Evolutionary conservation across 2,888 invertebrate genomes (phyloP).

Genomic region (Apotomis betuletana): DNA sequence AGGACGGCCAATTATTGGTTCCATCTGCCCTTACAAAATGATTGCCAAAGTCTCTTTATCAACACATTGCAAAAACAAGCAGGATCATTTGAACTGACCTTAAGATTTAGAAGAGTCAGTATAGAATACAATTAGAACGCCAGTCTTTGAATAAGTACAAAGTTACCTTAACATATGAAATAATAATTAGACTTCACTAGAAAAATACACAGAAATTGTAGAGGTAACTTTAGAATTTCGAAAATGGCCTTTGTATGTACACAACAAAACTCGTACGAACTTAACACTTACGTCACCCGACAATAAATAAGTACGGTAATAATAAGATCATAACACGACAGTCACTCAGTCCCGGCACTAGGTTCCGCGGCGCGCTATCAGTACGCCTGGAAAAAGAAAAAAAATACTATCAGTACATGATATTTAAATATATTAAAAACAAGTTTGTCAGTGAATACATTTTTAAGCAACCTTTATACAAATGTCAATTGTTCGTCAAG

Average conservation of each 20-base stretch:
- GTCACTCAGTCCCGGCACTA: conserved; percentile 65
- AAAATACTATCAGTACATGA: neutral
- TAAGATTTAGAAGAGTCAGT: neutral
- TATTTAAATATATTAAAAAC: no score
- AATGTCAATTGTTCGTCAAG: no score
- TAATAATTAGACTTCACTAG: conserved; percentile 11
- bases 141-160: conserved; percentile 33
- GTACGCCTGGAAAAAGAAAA: conserved; percentile 62
- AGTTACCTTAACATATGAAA: neutral
- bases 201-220: conserved; percentile 2
- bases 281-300: conserved; percentile 44
- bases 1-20: no score
- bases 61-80: neutral
- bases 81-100: neutral
- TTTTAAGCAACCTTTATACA: no score
- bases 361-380: conserved; percentile 58
- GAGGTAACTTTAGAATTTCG: conserved; percentile 56
- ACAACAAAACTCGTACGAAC: conserved; percentile 50
- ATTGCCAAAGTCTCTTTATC: no score
- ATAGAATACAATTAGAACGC: neutral
- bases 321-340: conserved; percentile 59
- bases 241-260: conserved; percentile 59
- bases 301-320: conserved; percentile 74
- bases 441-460: no score
- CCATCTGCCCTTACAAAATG: no score